phyloP scores from a whole-genome alignment of 2,797 vertebrate species.

The Toxotes lorentzi region DNA sequence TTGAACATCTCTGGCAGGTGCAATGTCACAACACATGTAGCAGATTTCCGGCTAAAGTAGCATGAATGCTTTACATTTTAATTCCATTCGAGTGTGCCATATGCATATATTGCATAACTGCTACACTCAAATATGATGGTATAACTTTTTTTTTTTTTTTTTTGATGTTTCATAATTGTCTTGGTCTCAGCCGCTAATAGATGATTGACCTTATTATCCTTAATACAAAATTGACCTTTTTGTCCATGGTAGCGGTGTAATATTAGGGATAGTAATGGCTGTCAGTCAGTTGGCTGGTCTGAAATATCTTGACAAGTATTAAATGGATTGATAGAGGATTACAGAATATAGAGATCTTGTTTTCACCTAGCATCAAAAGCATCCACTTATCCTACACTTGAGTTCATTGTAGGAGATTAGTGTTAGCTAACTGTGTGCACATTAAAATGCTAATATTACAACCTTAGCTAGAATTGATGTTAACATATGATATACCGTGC shows the following conservation, averaged over 20 bases:
- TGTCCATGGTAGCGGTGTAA: neutral
- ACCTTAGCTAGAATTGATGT: neutral
- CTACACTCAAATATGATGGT: neutral
- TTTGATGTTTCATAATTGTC: neutral
- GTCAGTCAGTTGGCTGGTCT: neutral
- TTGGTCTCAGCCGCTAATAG: neutral
- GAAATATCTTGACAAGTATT: neutral
- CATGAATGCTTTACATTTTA: neutral
- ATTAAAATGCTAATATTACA: neutral
- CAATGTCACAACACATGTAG: constrained; percentile 1
- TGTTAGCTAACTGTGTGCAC: neutral
- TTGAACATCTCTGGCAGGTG: constrained; percentile 7
- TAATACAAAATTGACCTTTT: neutral
- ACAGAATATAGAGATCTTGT: neutral
- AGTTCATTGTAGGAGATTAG: neutral
- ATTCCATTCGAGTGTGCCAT: neutral
- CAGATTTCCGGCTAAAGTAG: neutral
- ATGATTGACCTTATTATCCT: neutral
- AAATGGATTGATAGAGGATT: neutral
- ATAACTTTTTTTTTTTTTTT: neutral
- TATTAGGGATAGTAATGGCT: neutral
- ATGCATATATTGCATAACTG: neutral
- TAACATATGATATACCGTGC: neutral
- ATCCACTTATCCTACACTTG: no score
- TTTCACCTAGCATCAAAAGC: neutral